phyloP scores from a whole-genome alignment of 2,888 invertebrate genomes.

The Chrysolina americana region DNA sequence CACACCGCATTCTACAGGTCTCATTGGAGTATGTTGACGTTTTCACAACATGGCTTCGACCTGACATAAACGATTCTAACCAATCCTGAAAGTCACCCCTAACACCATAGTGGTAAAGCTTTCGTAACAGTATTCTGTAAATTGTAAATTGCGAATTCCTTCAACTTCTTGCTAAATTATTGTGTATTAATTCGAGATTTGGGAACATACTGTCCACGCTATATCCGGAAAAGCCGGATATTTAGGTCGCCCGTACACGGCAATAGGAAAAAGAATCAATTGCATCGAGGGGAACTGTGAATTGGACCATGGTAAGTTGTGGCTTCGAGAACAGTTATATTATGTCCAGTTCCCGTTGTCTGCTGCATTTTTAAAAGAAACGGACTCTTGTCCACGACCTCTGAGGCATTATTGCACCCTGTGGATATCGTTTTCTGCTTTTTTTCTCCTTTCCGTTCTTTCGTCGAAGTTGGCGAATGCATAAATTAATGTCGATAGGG shows the following conservation, averaged over 20 bases:
- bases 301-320: constrained; percentile 35
- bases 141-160: too few relatives aligned
- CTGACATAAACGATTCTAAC: too few relatives aligned
- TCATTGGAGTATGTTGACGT: too few relatives aligned
- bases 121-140: too few relatives aligned
- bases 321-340: constrained; percentile 38
- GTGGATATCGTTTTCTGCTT: constrained; percentile 47
- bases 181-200: too few relatives aligned
- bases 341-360: constrained; percentile 51
- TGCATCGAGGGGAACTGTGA: constrained; percentile 31
- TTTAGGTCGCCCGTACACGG: not conserved
- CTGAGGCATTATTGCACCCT: constrained; percentile 53
- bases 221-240: not conserved
- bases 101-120: too few relatives aligned
- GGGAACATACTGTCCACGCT: too few relatives aligned
- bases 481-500: constrained; percentile 38
- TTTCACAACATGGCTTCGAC: too few relatives aligned
- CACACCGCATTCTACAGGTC: too few relatives aligned
- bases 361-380: constrained; percentile 55
- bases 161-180: too few relatives aligned
- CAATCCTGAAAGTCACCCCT: too few relatives aligned
- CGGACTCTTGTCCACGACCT: constrained; percentile 52
- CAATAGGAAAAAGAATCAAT: constrained; percentile 25
- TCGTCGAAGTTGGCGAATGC: constrained; percentile 33
- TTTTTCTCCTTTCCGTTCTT: constrained; percentile 36